Evolutionary conservation across 2,888 invertebrate genomes (phyloP), one percentile per base, ranked within the genome.

Genomic region (Platyscelio sp.): DNA sequence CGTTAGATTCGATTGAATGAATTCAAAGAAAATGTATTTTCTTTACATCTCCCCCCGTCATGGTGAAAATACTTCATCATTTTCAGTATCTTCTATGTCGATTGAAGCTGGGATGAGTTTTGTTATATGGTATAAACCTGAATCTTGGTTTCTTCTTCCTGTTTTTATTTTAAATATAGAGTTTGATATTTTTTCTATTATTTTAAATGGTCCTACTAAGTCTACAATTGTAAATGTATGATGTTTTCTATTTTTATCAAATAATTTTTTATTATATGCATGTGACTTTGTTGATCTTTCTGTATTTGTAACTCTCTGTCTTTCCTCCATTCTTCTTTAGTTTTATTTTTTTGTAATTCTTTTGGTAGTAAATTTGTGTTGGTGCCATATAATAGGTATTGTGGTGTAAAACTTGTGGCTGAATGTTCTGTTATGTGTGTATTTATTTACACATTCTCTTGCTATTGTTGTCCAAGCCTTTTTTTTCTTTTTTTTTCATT

Each of bases 381-480:
- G 60, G 15, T 49, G n/a, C 72, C 61, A 11, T 60, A 29, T 24
- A 72, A 22, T 6, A 72, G 22, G 18, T 60, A 72, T 58, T 26
- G 26, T 58, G 71, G 71, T 43, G 58, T n/a, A 46, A 61, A 72
- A 24, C 20, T 18, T 22, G 74, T 74, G 1, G 54, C 27, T 24
- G 74, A 26, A 15, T 74, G 61, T 18, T 61, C 51, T 7, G 51
- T 74, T 63, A 63, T 33, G 22, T 63, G n/a, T 74, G 26, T 74
- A 74, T 49, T n/a, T 74, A 26, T 74, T 7, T 40, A 49, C n/a
- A 18, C 51, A 61, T 63, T 74, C 26, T 74, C 40, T n/a, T 1
- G 61, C 63, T 24, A 74, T 51, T 2, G 33, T 63, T 49, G 63
- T 74, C 74, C 74, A 74, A 20, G 63, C 38, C n/a, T n/a, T 49